Conservation (phyloP, 1,140 invertebrate genomes). For the Copidosoma floridanum region DNA sequence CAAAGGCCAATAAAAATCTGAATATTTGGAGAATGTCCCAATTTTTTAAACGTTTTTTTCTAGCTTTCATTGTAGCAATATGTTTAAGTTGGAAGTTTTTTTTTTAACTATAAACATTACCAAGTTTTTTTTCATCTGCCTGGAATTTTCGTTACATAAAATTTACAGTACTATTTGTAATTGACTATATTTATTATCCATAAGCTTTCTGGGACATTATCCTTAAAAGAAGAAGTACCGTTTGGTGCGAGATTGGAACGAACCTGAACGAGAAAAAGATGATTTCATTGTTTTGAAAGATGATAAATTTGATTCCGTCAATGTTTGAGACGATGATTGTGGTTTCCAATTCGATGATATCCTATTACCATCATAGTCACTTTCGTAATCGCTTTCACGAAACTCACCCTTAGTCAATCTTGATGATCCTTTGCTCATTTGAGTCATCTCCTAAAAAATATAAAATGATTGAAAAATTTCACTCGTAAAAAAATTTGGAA, state of each 20-base stretch:
- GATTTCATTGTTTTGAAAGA: conserved; percentile 18
- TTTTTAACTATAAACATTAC: too few species aligned
- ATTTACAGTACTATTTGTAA: too few species aligned
- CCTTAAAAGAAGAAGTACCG: conserved; percentile 26
- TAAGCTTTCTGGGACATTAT: conserved; percentile 20
- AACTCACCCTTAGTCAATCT: conserved; percentile 72
- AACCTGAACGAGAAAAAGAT: conserved; percentile 25
- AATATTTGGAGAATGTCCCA: conserved; percentile 23
- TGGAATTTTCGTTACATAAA: too few species aligned
- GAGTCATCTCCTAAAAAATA: conserved; percentile 12
- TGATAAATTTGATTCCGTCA: conserved; percentile 26
- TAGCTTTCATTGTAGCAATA: conserved; percentile 16
- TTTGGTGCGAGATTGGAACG: conserved; percentile 23
- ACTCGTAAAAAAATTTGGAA: too few species aligned
- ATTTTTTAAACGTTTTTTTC: conserved; percentile 13
- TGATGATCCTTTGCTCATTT: conserved; percentile 58
- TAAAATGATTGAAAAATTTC: background rate
- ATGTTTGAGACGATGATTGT: conserved; percentile 14
- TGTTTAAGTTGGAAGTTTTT: too few species aligned
- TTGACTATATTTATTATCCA: conserved; percentile 1
- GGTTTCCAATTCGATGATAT: conserved; percentile 65
- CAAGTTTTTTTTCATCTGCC: too few species aligned
- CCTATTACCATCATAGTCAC: conserved; percentile 66
- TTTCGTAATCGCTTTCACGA: conserved; percentile 70
- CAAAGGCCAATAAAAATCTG: background rate